Evolutionary conservation across 2,888 invertebrate species (phyloP).

Genomic region (Itoplectis maculator): DNA sequence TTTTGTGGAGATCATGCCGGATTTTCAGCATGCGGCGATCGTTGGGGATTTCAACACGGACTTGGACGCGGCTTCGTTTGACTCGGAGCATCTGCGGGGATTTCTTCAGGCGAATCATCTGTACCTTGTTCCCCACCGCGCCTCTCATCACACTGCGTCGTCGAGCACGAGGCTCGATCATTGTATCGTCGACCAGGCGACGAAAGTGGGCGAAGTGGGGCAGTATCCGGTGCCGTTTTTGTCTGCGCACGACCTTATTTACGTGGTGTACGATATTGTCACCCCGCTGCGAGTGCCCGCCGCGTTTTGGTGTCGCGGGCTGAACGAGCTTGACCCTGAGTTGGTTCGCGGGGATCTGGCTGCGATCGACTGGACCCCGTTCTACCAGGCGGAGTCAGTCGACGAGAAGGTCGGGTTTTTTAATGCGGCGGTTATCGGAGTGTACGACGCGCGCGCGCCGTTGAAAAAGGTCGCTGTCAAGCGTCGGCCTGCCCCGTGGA

Average conservation of each 20-base stretch:
- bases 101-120: background rate
- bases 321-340: background rate
- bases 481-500: background rate
- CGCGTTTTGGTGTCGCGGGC: background rate
- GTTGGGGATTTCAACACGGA: slow-evolving; percentile 12
- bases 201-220: background rate
- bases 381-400: background rate
- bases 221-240: slow-evolving; percentile 9
- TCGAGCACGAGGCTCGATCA: slow-evolving; percentile 1
- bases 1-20: background rate
- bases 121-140: background rate
- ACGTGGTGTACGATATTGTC: background rate
- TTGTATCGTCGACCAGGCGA: background rate
- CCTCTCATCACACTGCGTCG: background rate
- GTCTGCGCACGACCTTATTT: background rate
- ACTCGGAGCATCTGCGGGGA: background rate
- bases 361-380: background rate
- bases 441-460: background rate
- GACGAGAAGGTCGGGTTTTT: background rate
- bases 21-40: background rate
- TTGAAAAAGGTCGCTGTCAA: background rate
- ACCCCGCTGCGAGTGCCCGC: background rate
- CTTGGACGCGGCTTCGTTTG: background rate
- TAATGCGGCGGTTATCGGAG: background rate
- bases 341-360: background rate